These are phyloP conservation scores for Remorina albescens DNA, from an alignment of 2,797 vertebrate genomes.

Conservation along the genomic window DNA sequence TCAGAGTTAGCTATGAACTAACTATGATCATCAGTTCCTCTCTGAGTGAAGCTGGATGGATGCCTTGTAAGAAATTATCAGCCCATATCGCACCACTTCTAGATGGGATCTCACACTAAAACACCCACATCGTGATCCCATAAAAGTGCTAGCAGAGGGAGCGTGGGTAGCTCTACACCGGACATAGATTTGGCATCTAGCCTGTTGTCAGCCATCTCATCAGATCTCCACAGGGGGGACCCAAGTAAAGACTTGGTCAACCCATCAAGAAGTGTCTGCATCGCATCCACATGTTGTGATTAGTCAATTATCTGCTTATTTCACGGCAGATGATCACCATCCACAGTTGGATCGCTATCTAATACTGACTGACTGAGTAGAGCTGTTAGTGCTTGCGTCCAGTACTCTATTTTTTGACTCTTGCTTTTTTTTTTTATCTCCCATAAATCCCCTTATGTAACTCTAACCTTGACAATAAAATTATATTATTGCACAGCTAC, in stretches of 20 bases:
- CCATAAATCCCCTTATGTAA: conserved; percentile 60
- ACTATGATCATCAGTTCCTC: conserved; percentile 42
- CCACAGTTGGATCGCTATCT: conserved; percentile 7
- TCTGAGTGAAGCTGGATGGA: conserved; percentile 45
- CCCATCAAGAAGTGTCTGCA: conserved; percentile 31
- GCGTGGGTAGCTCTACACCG: conserved; percentile 76
- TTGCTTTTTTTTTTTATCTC: conserved; percentile 11
- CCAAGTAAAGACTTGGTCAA: conserved; percentile 56
- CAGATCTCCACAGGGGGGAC: conserved; percentile 54
- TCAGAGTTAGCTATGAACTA: conserved; percentile 27
- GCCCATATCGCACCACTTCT: conserved; percentile 71
- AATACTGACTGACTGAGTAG: conserved; percentile 5
- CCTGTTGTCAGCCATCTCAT: conserved; percentile 70
- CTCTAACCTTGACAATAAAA: conserved; percentile 54
- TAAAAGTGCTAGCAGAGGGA: conserved; percentile 81
- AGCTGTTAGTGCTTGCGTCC: conserved; percentile 15
- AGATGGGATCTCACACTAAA: conserved; percentile 73
- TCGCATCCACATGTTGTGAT: conserved; percentile 35
- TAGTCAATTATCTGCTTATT: conserved; percentile 41
- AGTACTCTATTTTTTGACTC: conserved; percentile 25
- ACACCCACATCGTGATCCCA: conserved; percentile 77
- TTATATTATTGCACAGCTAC: conserved; percentile 46
- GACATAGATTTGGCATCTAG: conserved; percentile 72
- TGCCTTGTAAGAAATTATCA: conserved; percentile 72
- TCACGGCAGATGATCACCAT: conserved; percentile 25